Base-by-base conservation (phyloP, 2,888 invertebrate species). In the Diaperis boleti region DNA sequence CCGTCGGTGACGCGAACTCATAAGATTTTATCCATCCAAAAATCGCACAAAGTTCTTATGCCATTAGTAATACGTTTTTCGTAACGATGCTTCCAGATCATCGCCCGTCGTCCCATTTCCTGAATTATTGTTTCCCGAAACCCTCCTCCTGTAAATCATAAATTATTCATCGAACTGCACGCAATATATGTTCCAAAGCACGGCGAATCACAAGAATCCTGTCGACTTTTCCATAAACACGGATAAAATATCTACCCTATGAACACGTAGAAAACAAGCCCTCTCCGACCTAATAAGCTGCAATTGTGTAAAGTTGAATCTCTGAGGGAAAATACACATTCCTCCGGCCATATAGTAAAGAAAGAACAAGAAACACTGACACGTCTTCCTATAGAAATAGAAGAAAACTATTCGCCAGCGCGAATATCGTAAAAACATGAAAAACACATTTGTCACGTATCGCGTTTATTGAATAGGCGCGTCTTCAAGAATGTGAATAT, bases 361-460 rank as follows among this genome's bases (percentile, higher is more conserved):
- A 10, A 17, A 8, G 6, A 42, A 33, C 15, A 49, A 35, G 8
- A 1, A 2, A 49, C 18, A 33, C 15, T 17, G 15, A 35, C 35
- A 18, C 49, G 18, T 17, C 14, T 31, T 35, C 18, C 17, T 33
- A 47, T 47, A 10, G 22, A 39, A 50, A 35, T 37, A 39, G 52
- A 52, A 52, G 37, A 11, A 37, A 52, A 52, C 52, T 39, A 52
- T 52, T 37, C 15, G 6, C 4, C 7, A 39, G 26, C 52, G 20
- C 26, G 31, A 41, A 55, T 55, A 55, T 42, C 42, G 22, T 37
- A 26, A 39, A 52, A 52, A 55, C 42, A 55, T 55, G 55, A 42
- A 55, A 55, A 55, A 55, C 29, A 55, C 55, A 55, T 55, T 55
- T 55, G 42, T 55, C 55, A 55, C 41, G 52, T 54, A 54, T 49